Evolutionary conservation across 2,113 vertebrate genomes (phyloP).

Genomic region (Entelurus aequoreus): DNA sequence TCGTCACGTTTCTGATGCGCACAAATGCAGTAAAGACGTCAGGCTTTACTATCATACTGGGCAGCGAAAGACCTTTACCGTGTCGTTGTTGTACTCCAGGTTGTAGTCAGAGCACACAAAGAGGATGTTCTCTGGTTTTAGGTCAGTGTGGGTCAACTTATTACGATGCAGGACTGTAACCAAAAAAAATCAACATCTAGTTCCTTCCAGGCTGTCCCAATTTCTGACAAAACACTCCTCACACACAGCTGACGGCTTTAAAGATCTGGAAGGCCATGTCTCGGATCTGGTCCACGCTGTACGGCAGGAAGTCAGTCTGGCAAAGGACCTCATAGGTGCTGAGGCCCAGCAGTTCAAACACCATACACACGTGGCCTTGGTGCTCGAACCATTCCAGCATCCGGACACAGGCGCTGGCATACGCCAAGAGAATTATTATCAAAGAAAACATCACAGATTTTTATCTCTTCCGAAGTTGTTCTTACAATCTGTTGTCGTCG

Average conservation of each 20-base stretch:
- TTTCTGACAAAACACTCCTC: not conserved
- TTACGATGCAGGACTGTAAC: slow-evolving; percentile 86
- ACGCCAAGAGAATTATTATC: not conserved
- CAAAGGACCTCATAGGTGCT: slow-evolving; percentile 91
- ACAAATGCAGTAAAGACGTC: slow-evolving; percentile 1
- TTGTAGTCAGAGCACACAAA: slow-evolving; percentile 86
- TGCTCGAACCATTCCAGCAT: slow-evolving; percentile 95
- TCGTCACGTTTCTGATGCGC: slow-evolving; percentile 76
- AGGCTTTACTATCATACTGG: not conserved
- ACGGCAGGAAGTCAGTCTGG: slow-evolving; percentile 86
- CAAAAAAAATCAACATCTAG: slow-evolving; percentile 13
- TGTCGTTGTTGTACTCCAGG: slow-evolving; percentile 76
- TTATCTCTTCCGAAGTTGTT: not conserved
- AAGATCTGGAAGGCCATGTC: slow-evolving; percentile 90
- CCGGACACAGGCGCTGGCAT: slow-evolving; percentile 77
- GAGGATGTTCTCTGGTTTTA: slow-evolving; percentile 96
- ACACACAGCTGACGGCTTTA: slow-evolving; percentile 91
- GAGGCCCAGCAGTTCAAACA: slow-evolving; percentile 88
- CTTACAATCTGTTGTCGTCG: slow-evolving; percentile 75
- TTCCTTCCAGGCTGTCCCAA: too few species aligned
- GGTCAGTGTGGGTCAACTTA: slow-evolving; percentile 92
- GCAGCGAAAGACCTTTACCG: slow-evolving; percentile 63
- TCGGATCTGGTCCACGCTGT: slow-evolving; percentile 87
- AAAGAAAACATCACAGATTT: not conserved
- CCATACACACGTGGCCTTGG: slow-evolving; percentile 89